phyloP scores from a whole-genome alignment of 2,797 vertebrate species.

The Caiman crocodilus region DNA sequence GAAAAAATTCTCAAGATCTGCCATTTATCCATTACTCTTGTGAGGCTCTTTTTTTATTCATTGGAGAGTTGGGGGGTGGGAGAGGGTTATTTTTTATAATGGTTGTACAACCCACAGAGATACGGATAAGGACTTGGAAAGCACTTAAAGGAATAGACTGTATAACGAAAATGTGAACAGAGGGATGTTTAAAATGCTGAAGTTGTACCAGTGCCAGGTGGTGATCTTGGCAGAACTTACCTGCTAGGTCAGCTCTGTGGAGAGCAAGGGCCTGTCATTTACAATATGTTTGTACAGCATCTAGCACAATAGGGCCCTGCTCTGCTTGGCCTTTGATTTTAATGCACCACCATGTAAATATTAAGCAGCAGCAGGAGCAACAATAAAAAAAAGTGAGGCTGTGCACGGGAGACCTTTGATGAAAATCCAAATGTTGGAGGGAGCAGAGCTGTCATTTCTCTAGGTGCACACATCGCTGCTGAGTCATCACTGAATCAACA shows the following conservation, averaged over 20 bases:
- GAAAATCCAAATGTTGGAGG: background rate
- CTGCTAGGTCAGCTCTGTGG: background rate
- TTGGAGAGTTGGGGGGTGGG: background rate
- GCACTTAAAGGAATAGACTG: background rate
- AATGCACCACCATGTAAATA: background rate
- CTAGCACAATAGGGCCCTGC: background rate
- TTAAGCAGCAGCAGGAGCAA: background rate
- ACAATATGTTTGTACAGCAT: background rate
- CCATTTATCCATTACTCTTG: background rate
- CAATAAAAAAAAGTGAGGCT: background rate
- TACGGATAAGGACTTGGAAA: background rate
- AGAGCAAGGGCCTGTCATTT: background rate
- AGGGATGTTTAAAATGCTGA: background rate
- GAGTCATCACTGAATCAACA: background rate
- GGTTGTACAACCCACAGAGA: constrained; percentile 15
- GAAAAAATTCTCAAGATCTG: background rate
- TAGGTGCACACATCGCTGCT: background rate
- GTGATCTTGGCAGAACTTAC: background rate
- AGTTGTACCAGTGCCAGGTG: background rate
- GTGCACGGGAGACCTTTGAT: background rate
- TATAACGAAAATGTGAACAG: accelerated
- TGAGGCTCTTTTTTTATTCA: background rate
- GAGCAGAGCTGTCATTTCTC: background rate
- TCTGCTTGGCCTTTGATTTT: background rate
- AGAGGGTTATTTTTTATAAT: background rate